Evolutionary conservation across 2,888 invertebrate genomes (phyloP).

Genomic region (Lordiphosa andalusiaca): DNA sequence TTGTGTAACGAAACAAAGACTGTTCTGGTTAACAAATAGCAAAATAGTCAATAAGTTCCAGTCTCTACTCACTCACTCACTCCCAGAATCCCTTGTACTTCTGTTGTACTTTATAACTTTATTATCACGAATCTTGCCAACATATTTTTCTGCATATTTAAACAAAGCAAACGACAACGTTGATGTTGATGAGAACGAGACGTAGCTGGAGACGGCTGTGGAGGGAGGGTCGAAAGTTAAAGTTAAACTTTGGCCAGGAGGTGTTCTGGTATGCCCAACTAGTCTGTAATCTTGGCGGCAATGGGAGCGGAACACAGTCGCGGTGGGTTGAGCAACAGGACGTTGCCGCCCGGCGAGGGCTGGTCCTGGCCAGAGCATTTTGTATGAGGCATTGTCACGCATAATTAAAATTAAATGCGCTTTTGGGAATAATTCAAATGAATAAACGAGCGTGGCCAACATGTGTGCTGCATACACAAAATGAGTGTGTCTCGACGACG

Average conservation of each 20-base stretch:
- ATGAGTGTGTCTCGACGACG: slow-evolving; percentile 40
- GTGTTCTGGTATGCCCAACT: slow-evolving; percentile 15
- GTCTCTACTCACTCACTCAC: no score
- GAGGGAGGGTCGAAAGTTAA: slow-evolving; percentile 1
- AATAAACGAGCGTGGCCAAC: slow-evolving; percentile 65
- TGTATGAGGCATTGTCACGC: slow-evolving; percentile 77
- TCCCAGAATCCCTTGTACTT: no score
- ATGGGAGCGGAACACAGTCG: slow-evolving; percentile 32
- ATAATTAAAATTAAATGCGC: slow-evolving; percentile 80
- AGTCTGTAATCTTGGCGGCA: slow-evolving; percentile 44
- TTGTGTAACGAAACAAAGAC: neutral
- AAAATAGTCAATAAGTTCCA: no score
- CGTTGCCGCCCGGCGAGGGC: neutral
- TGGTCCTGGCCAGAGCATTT: slow-evolving; percentile 25
- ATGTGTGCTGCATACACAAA: slow-evolving; percentile 74
- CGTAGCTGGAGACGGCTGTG: no score
- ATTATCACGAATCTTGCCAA: slow-evolving; percentile 2
- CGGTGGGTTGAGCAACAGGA: neutral
- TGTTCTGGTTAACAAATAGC: no score
- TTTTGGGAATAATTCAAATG: slow-evolving; percentile 78
- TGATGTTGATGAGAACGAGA: no score
- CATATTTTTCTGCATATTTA: slow-evolving; percentile 25
- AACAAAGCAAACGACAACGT: slow-evolving; percentile 2
- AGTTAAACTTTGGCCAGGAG: slow-evolving; percentile 2
- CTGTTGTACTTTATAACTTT: neutral